phyloP scores from a whole-genome alignment of 2,888 invertebrate species.

The Cetonia aurata region DNA sequence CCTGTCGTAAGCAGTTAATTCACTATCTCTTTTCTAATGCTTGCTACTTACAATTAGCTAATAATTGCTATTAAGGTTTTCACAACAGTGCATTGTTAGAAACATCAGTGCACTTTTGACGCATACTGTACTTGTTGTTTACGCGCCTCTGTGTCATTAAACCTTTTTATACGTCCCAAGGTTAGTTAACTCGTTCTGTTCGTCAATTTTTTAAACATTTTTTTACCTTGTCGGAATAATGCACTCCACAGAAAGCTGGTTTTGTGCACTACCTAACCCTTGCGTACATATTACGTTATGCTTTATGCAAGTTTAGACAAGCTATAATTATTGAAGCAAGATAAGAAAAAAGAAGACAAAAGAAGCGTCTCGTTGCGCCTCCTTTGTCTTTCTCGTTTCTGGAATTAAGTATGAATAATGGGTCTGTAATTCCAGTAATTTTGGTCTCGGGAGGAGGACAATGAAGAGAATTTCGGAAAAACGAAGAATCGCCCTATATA shows the following conservation, averaged over 20 bases:
- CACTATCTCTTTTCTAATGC: no score
- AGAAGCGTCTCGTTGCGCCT: constrained; percentile 2
- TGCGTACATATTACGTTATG: constrained; percentile 34
- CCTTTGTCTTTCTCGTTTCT: constrained; percentile 21
- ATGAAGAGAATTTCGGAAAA: no score
- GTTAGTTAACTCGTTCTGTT: constrained; percentile 40
- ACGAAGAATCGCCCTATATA: no score
- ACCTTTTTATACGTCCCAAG: constrained; percentile 41
- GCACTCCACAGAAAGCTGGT: constrained; percentile 29
- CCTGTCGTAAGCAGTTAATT: neutral
- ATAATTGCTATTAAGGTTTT: no score
- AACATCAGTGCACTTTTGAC: constrained; percentile 18
- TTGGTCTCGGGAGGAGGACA: no score
- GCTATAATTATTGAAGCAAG: constrained; percentile 29
- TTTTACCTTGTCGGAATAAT: constrained; percentile 41
- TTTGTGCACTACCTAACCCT: constrained; percentile 18
- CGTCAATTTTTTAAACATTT: constrained; percentile 38
- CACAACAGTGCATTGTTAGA: no score
- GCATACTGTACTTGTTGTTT: constrained; percentile 30
- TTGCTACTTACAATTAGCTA: no score
- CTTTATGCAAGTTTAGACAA: constrained; percentile 39
- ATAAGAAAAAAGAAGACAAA: constrained; percentile 18
- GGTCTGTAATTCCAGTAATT: neutral
- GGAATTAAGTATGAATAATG: constrained; percentile 24
- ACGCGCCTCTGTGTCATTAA: constrained; percentile 38